Percentiles rank a stretch among this genome's conserved stretches.
Conservation (phyloP, 92 coral and sea anemone species). For the Micromussa lordhowensis region DNA sequence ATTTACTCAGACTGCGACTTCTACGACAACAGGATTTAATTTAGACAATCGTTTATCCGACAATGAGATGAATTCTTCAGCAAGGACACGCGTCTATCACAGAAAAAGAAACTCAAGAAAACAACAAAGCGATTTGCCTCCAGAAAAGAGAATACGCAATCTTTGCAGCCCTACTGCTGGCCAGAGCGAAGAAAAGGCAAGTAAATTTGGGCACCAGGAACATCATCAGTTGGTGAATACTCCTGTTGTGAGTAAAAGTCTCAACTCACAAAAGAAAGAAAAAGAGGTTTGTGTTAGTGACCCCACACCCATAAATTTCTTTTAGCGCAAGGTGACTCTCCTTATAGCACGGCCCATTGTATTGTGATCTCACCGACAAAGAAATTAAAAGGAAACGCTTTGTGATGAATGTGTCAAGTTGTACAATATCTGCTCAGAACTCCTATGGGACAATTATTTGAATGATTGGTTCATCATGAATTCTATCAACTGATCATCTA, state of each 20-base stretch:
- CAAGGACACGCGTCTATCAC: background rate
- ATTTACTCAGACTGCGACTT: background rate
- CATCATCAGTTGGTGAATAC: background rate
- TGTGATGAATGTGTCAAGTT: background rate
- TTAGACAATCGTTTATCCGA: background rate
- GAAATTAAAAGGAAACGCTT: no score
- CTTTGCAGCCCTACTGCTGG: background rate
- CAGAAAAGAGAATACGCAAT: background rate
- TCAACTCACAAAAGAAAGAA: background rate
- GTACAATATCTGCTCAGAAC: no score
- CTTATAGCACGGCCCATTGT: background rate
- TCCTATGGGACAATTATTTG: no score
- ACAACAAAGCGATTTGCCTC: background rate
- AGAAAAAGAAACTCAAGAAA: background rate
- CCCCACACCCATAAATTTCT: background rate
- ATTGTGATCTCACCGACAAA: background rate
- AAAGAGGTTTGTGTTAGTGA: conserved; percentile 5
- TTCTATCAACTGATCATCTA: no score
- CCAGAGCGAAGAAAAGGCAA: background rate
- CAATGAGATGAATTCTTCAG: background rate
- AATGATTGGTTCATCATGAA: no score
- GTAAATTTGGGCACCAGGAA: background rate
- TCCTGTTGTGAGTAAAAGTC: no score
- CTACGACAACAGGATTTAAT: background rate
- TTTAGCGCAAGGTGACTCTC: background rate